Base-by-base conservation (phyloP, 2,113 vertebrate species). In the Triplophysa dalaica region DNA sequence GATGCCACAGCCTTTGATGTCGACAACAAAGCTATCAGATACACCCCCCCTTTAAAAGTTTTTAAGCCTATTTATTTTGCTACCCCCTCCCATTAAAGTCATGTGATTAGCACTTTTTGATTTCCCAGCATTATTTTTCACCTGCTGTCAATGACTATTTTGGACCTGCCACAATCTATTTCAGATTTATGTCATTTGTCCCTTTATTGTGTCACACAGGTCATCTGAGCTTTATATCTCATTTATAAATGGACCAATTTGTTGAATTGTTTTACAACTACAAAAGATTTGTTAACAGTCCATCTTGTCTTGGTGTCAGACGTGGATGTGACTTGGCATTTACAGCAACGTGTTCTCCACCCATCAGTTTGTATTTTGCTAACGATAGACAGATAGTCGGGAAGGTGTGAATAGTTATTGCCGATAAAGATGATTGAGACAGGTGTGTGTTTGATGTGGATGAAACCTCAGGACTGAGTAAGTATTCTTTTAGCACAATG, bases 351-450 rank as follows among this genome's bases (percentile, higher is more conserved):
- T 62, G 41, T 81, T 84, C 82, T 78, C 82, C 74, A 73, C 82
- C 82, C 78, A 81, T 81, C 75, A 72, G 69, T 81, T 78, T 78
- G 82, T 77, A 83, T 83, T 68, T 45, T 50, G 74, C 43, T 41
- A 33, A 66, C 61, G 66, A 80, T 43, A 61, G 62, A 56, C 60
- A 64, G 69, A n/a, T 77, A 75, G 50, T 77, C 69, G 54, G 76
- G 41, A 77, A 22, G 77, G 78, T 78, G 82, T 74, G 62, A 84
- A 81, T 52, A 63, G 54, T 58, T 52, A 67, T 41, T 60, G 62
- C 19, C 8, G 21, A 64, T 73, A 63, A 73, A 78, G 66, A 45
- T 0, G 33, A 16, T n/a, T 21, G 62, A 38, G 61, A 16, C 48
- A 67, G 66, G 56, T 62, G 62, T 21, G 26, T 50, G 41, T 60